Conservation (phyloP, 2,888 invertebrate genomes). For the Lycocerus yunnanus region DNA sequence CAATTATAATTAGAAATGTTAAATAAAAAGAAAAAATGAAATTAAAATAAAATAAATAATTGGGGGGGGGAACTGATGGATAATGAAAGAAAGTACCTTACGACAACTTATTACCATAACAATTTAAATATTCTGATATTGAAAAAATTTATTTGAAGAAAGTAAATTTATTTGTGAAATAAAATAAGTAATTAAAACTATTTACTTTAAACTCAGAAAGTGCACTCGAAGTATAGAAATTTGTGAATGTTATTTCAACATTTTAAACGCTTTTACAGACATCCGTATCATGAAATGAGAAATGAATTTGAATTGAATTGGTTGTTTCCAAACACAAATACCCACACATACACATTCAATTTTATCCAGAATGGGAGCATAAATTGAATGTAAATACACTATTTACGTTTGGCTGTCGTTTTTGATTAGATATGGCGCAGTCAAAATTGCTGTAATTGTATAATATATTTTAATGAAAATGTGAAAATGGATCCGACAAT, state of each 20-base stretch:
- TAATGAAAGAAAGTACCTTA: too few relatives aligned
- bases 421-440: conserved; percentile 21
- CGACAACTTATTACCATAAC: too few relatives aligned
- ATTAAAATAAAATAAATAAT: too few relatives aligned
- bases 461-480: neutral
- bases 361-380: conserved; percentile 26
- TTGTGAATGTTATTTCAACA: conserved; percentile 34
- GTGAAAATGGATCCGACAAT: neutral
- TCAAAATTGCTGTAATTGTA: neutral
- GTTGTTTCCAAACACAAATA: conserved; percentile 36
- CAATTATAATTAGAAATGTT: too few relatives aligned
- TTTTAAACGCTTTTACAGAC: conserved; percentile 38
- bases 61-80: too few relatives aligned
- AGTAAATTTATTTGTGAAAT: neutral
- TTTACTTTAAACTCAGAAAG: conserved; percentile 30
- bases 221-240: conserved; percentile 33
- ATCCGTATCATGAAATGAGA: conserved; percentile 38
- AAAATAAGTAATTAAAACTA: conserved; percentile 5
- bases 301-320: conserved; percentile 42
- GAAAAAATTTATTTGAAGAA: neutral
- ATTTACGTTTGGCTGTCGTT: conserved; percentile 26
- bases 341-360: conserved; percentile 31
- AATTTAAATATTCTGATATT: neutral
- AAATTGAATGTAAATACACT: conserved; percentile 31
- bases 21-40: too few relatives aligned